phyloP scores from a whole-genome alignment of 2,113 vertebrate species.

The Psammodynastes pulverulentus region DNA sequence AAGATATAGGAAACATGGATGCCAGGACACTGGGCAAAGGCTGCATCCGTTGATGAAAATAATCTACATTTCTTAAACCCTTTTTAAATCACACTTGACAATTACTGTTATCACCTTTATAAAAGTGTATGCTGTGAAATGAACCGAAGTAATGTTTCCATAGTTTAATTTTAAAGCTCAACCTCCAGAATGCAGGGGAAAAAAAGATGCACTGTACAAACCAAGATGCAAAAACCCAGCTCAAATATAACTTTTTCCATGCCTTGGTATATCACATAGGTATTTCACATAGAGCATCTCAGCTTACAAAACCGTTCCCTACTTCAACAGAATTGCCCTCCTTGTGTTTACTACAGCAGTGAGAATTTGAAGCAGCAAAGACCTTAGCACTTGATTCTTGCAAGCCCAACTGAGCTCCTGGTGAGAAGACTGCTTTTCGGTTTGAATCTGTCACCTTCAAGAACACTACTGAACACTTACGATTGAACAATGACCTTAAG shows the following conservation, averaged over 20 bases:
- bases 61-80: neutral
- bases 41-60: neutral
- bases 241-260: neutral
- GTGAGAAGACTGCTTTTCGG: neutral
- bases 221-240: neutral
- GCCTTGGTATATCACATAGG: neutral
- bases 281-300: neutral
- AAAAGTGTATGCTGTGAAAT: neutral
- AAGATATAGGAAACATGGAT: neutral
- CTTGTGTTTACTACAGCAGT: neutral
- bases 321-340: neutral
- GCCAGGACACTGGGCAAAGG: slow-evolving; percentile 8
- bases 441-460: neutral
- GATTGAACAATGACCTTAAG: neutral
- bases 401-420: neutral
- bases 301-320: neutral
- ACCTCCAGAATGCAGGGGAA: neutral
- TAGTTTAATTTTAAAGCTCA: neutral
- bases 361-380: neutral
- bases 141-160: neutral
- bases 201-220: neutral
- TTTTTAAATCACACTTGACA: neutral
- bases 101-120: slow-evolving; percentile 14
- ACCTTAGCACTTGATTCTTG: neutral
- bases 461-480: neutral